A percentile compares a stretch with the other conserved stretches of the same genome.
Evolutionary conservation across 2,797 vertebrate genomes (phyloP).

Genomic region (Bradypodion pumilum): DNA sequence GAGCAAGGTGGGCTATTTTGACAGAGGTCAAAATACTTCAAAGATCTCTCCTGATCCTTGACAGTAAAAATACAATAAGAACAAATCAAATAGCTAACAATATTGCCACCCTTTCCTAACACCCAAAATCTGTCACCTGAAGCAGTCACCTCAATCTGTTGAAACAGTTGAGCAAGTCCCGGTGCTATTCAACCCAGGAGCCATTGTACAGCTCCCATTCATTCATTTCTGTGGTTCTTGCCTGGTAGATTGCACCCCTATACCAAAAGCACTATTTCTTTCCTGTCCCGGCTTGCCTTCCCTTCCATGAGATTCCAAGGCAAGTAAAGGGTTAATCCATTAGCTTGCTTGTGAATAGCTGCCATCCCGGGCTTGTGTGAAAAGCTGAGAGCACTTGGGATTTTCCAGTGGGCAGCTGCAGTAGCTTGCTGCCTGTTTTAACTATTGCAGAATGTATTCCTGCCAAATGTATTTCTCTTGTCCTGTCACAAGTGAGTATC

Average conservation of each 20-base stretch:
- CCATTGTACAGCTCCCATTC: background rate
- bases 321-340: slow-evolving; percentile 53
- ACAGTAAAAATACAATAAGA: too few relatives aligned
- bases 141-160: too few relatives aligned
- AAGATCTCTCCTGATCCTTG: too few relatives aligned
- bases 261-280: slow-evolving; percentile 25
- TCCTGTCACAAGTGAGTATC: slow-evolving; percentile 49
- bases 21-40: too few relatives aligned
- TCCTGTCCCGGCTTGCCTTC: slow-evolving; percentile 12
- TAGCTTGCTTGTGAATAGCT: slow-evolving; percentile 41
- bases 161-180: too few relatives aligned
- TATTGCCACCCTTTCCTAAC: too few relatives aligned
- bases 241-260: background rate
- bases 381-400: slow-evolving; percentile 62
- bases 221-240: background rate
- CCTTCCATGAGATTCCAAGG: slow-evolving; percentile 3
- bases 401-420: slow-evolving; percentile 54
- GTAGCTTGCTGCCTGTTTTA: slow-evolving; percentile 61
- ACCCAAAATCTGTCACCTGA: too few relatives aligned
- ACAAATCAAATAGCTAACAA: too few relatives aligned
- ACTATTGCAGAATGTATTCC: slow-evolving; percentile 54
- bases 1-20: too few relatives aligned
- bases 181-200: background rate
- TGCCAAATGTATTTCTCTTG: slow-evolving; percentile 62
- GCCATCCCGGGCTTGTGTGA: slow-evolving; percentile 49